Conservation (phyloP, 2,113 vertebrate species). For the Eulemur rufifrons region DNA sequence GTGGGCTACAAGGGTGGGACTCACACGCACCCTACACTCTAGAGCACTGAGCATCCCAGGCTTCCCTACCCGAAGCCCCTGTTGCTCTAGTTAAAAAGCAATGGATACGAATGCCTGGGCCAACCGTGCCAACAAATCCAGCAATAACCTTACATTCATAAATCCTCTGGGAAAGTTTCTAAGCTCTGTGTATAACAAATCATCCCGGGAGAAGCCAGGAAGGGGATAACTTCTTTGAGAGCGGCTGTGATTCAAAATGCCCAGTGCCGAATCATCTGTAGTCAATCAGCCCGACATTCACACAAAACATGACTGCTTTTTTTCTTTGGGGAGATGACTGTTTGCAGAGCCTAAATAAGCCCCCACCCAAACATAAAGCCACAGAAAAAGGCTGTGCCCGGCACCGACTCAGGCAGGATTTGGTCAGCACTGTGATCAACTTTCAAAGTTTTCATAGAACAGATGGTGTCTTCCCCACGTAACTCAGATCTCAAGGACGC, state of each 20-base stretch:
- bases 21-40: rapidly evolving
- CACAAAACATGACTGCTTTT: background rate
- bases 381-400: background rate
- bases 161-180: conserved; percentile 22
- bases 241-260: background rate
- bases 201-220: background rate
- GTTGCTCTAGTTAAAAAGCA: background rate
- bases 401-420: conserved; percentile 4
- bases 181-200: conserved; percentile 28
- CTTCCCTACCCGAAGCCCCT: background rate
- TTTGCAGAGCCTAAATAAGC: background rate
- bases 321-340: conserved; percentile 38
- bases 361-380: conserved; percentile 9
- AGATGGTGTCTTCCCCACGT: background rate
- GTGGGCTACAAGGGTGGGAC: background rate
- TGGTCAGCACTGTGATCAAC: background rate
- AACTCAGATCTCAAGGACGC: background rate
- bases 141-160: background rate
- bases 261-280: background rate
- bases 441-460: conserved; percentile 47
- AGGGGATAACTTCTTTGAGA: conserved; percentile 6
- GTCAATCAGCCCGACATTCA: background rate
- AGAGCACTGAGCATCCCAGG: background rate
- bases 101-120: background rate
- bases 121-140: background rate